A percentile compares a stretch with the other conserved stretches of the same genome.
Conservation (phyloP, 2,888 invertebrate species). For the Sinopyrophorus schimmeli region DNA sequence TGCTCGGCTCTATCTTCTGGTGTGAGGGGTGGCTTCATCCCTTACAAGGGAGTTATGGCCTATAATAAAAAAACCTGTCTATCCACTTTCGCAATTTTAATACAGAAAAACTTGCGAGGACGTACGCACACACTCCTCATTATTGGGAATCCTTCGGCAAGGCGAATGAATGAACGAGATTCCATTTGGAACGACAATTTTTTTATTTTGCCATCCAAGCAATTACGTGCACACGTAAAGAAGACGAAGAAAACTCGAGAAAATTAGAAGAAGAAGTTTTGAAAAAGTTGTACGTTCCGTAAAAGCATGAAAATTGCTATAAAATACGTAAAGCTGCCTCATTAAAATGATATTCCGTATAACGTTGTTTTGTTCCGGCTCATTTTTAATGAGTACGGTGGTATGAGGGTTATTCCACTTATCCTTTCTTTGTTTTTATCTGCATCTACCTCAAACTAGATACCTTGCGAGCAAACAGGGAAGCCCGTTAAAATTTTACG, state of each 20-base stretch:
- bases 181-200: too few relatives aligned
- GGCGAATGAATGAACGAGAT: too few relatives aligned
- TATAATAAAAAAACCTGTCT: too few relatives aligned
- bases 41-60: too few relatives aligned
- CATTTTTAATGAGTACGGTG: slow-evolving; percentile 28
- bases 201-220: too few relatives aligned
- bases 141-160: too few relatives aligned
- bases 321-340: slow-evolving; percentile 29
- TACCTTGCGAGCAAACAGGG: slow-evolving; percentile 25
- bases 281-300: slow-evolving; percentile 12
- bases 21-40: too few relatives aligned
- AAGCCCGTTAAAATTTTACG: slow-evolving; percentile 37
- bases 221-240: not conserved
- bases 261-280: slow-evolving; percentile 3
- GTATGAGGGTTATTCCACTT: slow-evolving; percentile 21
- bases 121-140: too few relatives aligned
- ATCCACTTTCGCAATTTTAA: too few relatives aligned
- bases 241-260: not conserved
- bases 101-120: too few relatives aligned
- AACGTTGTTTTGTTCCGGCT: slow-evolving; percentile 28
- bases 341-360: slow-evolving; percentile 33
- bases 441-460: slow-evolving; percentile 20
- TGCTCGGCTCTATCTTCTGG: too few relatives aligned
- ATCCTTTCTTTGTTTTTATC: slow-evolving; percentile 26
- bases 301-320: slow-evolving; percentile 11